A percentile compares a stretch with the other conserved stretches of the same genome.
These are phyloP conservation scores for Coregonus suidteri DNA, from an alignment of 2,797 vertebrate species.

Conservation along the genomic window DNA sequence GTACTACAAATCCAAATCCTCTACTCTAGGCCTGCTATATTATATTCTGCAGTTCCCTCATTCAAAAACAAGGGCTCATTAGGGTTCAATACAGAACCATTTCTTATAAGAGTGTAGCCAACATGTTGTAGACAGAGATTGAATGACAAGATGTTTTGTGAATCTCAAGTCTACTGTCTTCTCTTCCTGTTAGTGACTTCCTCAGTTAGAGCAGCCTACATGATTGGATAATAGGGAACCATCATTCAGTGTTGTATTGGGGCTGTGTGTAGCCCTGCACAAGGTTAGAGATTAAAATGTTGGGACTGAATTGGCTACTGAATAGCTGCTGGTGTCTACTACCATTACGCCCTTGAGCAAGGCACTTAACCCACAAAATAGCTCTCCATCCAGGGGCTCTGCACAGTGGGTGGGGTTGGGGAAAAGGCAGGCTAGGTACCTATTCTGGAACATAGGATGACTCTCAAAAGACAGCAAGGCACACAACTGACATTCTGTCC, in stretches of 20 bases:
- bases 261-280: not conserved
- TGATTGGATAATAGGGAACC: too few species aligned
- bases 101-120: not conserved
- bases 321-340: not conserved
- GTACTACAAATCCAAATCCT: conserved; percentile 3
- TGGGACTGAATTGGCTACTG: not conserved
- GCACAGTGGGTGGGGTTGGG: too few species aligned
- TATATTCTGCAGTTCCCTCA: not conserved
- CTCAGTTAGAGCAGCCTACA: too few species aligned
- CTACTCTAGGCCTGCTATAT: not conserved
- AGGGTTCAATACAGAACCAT: too few species aligned
- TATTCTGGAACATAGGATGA: not conserved
- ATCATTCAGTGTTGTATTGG: too few species aligned
- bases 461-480: not conserved
- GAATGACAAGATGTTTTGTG: not conserved
- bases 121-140: not conserved
- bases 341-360: not conserved
- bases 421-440: too few species aligned
- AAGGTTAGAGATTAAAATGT: not conserved
- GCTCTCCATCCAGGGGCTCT: too few species aligned
- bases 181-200: too few species aligned
- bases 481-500: not conserved
- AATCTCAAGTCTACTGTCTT: not conserved
- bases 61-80: not conserved
- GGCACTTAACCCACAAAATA: not conserved